Evolutionary conservation across 2,888 invertebrate genomes (phyloP), one percentile per base, ranked within the genome.

Genomic region (Eueremaeus valkanovi): DNA sequence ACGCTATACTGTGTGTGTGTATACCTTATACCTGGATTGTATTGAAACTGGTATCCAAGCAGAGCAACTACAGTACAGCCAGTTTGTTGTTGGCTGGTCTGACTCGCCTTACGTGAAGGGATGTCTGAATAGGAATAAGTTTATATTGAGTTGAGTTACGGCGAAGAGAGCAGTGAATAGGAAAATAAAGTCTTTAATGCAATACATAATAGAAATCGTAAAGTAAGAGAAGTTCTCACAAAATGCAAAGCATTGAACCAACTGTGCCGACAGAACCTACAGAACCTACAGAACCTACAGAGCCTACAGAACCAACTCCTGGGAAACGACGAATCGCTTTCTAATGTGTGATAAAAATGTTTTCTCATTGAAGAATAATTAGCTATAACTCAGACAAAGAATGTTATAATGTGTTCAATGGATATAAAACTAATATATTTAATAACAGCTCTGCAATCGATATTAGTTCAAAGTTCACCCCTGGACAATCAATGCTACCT

Each of bases 401-500:
- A n/a, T n/a, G n/a, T n/a, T n/a, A n/a, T n/a, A 70, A 42, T 49
- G 49, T 27, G 9, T 27, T 45, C 40, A 72, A 72, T 21, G 13
- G 24, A 72, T n/a, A 29, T 31, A n/a, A 49, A 29, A 21, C 9
- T 31, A 29, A 49, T 42, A n/a, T 72, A 49, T 49, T 49, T 27
- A 6, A 16, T 31, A 45, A 9, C 24, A 27, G 36, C 42, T 18
- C 18, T 61, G 61, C 55, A 73, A 72, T 55, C 61, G 73, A 42
- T 63, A 73, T 40, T 49, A 75, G 75, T 63, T 55, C 29, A 33
- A n/a, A 29, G 27, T 33, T 36, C 36, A 63, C 18, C 16, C 33
- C 63, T n/a, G 18, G 93, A 94, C 85, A 91, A 91, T 81, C 87
- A 93, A 81, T 95, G 95, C 83, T 95, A 92, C 84, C 85, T 95